These are phyloP conservation scores for Delichon dasypus DNA, from an alignment of 2,797 vertebrate genomes.

Conservation along the genomic window DNA sequence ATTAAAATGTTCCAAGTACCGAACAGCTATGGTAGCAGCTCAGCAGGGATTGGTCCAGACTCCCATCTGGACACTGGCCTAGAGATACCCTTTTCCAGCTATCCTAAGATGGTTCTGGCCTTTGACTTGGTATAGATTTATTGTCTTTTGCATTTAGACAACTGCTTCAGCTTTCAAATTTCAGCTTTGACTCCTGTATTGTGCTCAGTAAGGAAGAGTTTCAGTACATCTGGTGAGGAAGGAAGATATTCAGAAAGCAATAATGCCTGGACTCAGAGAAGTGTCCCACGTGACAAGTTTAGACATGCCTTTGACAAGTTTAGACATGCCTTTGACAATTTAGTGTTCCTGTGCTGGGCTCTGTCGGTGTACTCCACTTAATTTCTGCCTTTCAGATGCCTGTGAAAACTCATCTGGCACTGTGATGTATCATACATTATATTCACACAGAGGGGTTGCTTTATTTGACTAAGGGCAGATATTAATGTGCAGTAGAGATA, in stretches of 20 bases:
- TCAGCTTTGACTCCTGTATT: background rate
- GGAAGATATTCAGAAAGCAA: background rate
- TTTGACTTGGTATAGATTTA: slow-evolving; percentile 25
- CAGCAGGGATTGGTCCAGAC: background rate
- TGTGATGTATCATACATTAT: background rate
- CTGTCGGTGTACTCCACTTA: background rate
- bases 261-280: background rate
- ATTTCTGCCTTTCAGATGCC: background rate
- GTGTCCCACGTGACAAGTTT: background rate
- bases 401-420: background rate
- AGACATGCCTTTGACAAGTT: background rate
- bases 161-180: background rate
- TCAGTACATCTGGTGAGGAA: background rate
- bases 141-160: slow-evolving; percentile 11
- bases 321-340: background rate
- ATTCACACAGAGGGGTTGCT: background rate
- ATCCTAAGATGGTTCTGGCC: background rate
- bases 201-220: background rate
- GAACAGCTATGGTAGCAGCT: background rate
- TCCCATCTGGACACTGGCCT: background rate
- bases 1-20: background rate
- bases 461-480: background rate
- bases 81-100: background rate
- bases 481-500: background rate
- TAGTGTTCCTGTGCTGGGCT: background rate